Base-by-base conservation (phyloP, 2,113 vertebrate species). In the Aegypius monachus region DNA sequence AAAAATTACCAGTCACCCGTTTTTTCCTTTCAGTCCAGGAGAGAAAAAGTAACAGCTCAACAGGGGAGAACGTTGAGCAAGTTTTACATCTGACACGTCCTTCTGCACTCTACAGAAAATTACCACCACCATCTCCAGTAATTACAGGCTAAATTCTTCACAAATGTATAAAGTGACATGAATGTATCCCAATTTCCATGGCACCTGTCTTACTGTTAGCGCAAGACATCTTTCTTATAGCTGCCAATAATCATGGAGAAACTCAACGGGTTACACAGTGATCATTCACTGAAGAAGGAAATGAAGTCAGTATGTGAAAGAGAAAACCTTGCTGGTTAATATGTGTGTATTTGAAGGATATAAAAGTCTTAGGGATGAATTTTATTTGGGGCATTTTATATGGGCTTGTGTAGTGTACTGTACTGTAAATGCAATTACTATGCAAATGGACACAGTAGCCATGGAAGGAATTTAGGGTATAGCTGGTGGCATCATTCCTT, bases 391-490 rank as follows among this genome's bases (percentile, higher is more conserved):
- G 11, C 50, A 80, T 34, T 88, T 75, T 61, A 56, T 91, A 56
- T 55, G 81, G 81, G 59, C 40, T 92, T 80, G 48, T 53, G 85
- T 56, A 72, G 48, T 53, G 85, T 56, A 72, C 61, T 85, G 34
- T 77, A 77, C 26, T 79, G 67, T 43, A 88, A 97, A 93, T 61
- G 75, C 29, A 95, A 89, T 84, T 94, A 82, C 65, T 89, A 65
- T 81, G 70, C 73, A 93, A 91, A 81, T 93, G 20, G 40, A 65
- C 34, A 25, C 13, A 48, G 42, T 52, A 92, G 81, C 45, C 6
- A 6, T 59, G 56, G 70, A 81, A 78, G 70, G 48, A 93, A 81
- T 88, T 88, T 75, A 83, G 20, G n/a, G 32, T 55, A 26, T 62
- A 95, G 31, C 21, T 92, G 31, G 45, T 94, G 61, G 52, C 48